Evolutionary conservation across 2,797 vertebrate species (phyloP), one percentile per base, ranked within the genome.

Genomic region (Pristis pectinata): DNA sequence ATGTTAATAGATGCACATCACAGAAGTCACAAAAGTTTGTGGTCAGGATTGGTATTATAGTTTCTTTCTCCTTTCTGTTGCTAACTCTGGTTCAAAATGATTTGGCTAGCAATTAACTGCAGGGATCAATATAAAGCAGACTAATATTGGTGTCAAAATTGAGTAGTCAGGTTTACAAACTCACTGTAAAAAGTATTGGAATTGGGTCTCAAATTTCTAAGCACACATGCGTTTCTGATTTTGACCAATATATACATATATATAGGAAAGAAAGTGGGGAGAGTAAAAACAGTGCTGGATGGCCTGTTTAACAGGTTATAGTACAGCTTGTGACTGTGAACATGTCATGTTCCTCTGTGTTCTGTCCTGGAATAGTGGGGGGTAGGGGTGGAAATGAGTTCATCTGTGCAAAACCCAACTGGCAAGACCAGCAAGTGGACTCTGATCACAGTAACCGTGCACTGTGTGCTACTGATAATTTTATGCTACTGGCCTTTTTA

Each of bases 381-480:
- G 4, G 9, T 61, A 41, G 61, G 22, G 37, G 64, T 24, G 41
- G 83, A 49, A 74, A 72, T 49, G 92, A 93, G 92, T 30, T 44
- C 24, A 15, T 93, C 37, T 11, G 0, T 93, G 91, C 41, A 93
- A n/a, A 93, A 93, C 41, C 91, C 13, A 72, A 93, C 61, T 93
- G 67, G 67, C 67, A 53, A 49, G 41, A 44, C 64, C 27, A 17
- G 41, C 72, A 56, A 93, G 72, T n/a, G 53, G 44, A 53, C 44
- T 93, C n/a, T 56, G 92, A 94, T 53, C 44, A n/a, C 70, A 34
- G 44, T 74, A 53, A 53, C 44, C 72, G 41, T 74, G 41, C 91
- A 49, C 91, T 74, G 92, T 94, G 92, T 76, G 92, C 44, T 56
- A 13, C 92, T 94, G 92, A 94, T 76, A 94, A 70, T 94, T 94